Base-by-base conservation (phyloP, 2,797 vertebrate species). In the Brachyrhaphis roseni region DNA sequence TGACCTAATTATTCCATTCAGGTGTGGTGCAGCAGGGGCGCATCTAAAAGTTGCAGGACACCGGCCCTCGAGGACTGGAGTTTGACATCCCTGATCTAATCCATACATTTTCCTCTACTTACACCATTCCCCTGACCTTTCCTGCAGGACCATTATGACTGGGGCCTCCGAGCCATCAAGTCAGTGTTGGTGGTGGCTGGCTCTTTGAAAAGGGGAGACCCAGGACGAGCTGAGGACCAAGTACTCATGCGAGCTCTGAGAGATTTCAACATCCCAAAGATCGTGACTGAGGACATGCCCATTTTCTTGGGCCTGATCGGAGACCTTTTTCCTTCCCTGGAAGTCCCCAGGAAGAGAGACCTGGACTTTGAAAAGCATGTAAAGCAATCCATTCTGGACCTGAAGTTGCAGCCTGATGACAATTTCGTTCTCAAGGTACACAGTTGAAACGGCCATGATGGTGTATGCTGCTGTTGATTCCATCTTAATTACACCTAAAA, bases 121-220 rank as follows among this genome's bases (percentile, higher is more conserved):
- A 7, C 34, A 70, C 46, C 1, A 10, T 47, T 41, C 36, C 18
- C 57, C 41, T 78, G 59, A 0, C 23, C 46, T 74, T 47, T 4
- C 11, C 62, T 41, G 12, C 59, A 93, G 93, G 93, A 93, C 84
- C 98, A 99, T 93, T 99, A 99, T 0, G 98, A 99, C 93, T 99
- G 98, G 98, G 98, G 98, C 2, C 93, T 99, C 49, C 88, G 98
- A 53, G 98, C 98, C 72, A 98, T 99, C 89, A 99, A 99, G 90
- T 99, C 98, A 0, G 98, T 99, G 10, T 94, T 99, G 49, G 97
- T 99, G 83, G 97, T 99, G 1, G 98, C 98, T 0, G 98, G 98
- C 0, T 97, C 98, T 15, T 95, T 99, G 71, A 99, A 98, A 82
- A 94, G 98, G 76, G 96, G 95, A 0, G 98, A 99, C 88, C 97